Evolutionary conservation across 2,113 vertebrate species (phyloP), one percentile per base, ranked within the genome.

Genomic region (Sterrhoptilus dennistouni): DNA sequence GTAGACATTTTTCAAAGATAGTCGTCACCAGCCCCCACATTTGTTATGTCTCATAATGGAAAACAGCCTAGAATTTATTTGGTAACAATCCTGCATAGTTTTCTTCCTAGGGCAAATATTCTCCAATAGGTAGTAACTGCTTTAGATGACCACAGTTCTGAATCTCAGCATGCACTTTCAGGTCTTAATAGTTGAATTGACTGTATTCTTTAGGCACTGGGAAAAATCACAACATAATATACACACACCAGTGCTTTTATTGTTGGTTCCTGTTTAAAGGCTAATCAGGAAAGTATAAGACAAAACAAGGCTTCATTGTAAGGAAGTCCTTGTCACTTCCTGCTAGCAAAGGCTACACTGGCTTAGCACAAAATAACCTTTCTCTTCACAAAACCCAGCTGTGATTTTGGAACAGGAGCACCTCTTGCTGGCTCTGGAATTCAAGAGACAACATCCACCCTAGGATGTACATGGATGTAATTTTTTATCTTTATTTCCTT

Each of bases 281-380:
- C 64, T 86, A 29, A 90, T 92, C 89, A 83, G 76, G 68, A 90
- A 93, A 94, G 79, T 95, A 56, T 19, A 86, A 69, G 56, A 61
- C 29, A 81, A 90, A 93, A 90, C 45, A 92, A 88, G 56, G 71
- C 64, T 90, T 86, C 79, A 68, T 90, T 92, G 76, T 92, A 79
- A 83, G 77, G 38, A 86, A 78, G 72, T 65, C 83, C 89, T 77
- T 89, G 83, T 90, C 76, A 78, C 85, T 95, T 95, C 88, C 92
- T 86, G 59, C 71, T 83, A 93, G 64, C 44, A 71, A 90, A 86
- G 56, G 28, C 38, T 88, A 31, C 59, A 90, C 18, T 33, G 60
- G 76, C 49, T 91, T 68, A 89, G 71, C 86, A 89, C 44, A 95
- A 93, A 90, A 86, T 81, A 90, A 14, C 76, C 56, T 83, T 93